Evolutionary conservation across 1,140 invertebrate genomes (phyloP).

Genomic region (Tigriopus japonicus): DNA sequence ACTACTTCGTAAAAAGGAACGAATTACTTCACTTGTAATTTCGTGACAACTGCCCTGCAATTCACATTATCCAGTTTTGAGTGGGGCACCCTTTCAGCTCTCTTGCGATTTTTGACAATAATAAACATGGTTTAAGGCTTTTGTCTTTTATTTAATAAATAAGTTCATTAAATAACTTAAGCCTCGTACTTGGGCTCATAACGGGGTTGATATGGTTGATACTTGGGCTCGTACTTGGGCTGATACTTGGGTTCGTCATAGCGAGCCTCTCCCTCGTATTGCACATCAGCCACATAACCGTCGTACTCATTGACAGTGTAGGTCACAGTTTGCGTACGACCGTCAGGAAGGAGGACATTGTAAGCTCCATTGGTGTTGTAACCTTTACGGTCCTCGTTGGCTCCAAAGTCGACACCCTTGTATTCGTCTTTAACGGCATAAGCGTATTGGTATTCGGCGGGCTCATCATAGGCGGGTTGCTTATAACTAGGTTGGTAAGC

Average conservation of each 20-base stretch:
- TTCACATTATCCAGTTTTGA: too few species aligned
- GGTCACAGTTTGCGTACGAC: constrained; percentile 19
- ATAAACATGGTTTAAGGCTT: too few species aligned
- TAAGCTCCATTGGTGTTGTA: constrained; percentile 25
- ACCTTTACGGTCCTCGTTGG: constrained; percentile 18
- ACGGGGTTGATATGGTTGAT: too few species aligned
- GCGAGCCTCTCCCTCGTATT: constrained; percentile 20
- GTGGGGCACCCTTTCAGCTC: too few species aligned
- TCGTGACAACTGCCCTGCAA: too few species aligned
- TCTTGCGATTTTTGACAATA: too few species aligned
- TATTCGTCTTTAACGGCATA: constrained; percentile 20
- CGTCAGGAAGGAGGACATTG: constrained; percentile 23
- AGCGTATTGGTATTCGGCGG: constrained; percentile 17
- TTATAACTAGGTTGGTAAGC: not conserved
- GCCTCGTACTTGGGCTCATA: too few species aligned
- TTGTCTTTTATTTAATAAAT: too few species aligned
- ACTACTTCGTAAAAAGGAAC: too few species aligned
- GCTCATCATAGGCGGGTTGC: not conserved
- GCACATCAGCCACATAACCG: constrained; percentile 20
- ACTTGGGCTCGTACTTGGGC: constrained; percentile 1
- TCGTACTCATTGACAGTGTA: constrained; percentile 21
- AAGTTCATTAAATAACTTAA: too few species aligned
- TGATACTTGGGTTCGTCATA: constrained; percentile 7
- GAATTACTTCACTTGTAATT: too few species aligned
- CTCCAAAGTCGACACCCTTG: constrained; percentile 17